Base-by-base conservation (phyloP, 2,888 invertebrate species). In the Plebejus anna region DNA sequence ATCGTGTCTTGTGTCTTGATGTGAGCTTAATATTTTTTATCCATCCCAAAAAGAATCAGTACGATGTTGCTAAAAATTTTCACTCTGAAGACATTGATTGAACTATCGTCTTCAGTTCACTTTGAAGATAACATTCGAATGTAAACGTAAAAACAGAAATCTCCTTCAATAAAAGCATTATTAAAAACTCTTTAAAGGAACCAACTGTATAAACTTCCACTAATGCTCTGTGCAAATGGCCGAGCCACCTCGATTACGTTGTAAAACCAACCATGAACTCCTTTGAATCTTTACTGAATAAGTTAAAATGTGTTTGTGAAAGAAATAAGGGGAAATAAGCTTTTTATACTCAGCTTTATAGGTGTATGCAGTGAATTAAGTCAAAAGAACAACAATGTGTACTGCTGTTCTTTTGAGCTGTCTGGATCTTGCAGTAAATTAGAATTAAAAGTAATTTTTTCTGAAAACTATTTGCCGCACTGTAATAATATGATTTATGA, bases 201-300 rank as follows among this genome's bases (percentile, higher is more conserved):
- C 38, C 32, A 1, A 70, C 32, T 38, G 70, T 38, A 70, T 38
- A 70, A 38, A 38, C 22, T 70, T 38, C n/a, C 70, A 38, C 38
- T 70, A 70, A 70, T 70, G 70, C 38, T 70, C 36, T 70, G 70
- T 61, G 61, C 61, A 61, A 70, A 70, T 38, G 70, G 38, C 5
- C 13, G 32, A 16, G 32, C 38, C n/a, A 38, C 70, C 70, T 61
- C 70, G 70, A 70, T 70, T 70, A 70, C n/a, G 38, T 70, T 70
- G 70, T 70, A 70, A 70, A 70, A 70, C 70, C 36, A 70, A 38
- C 70, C 70, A 70, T 70, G 38, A 70, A 70, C 36, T 38, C 38
- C 36, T 38, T 70, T 70, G 70, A 38, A 70, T 70, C 38, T 70
- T 70, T 70, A 38, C 38, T 61, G 61, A 61, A 61, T 38, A 70